These are phyloP conservation scores for Urosaurus nigricauda DNA, from an alignment of 2,797 vertebrate species.

Conservation along the genomic window DNA sequence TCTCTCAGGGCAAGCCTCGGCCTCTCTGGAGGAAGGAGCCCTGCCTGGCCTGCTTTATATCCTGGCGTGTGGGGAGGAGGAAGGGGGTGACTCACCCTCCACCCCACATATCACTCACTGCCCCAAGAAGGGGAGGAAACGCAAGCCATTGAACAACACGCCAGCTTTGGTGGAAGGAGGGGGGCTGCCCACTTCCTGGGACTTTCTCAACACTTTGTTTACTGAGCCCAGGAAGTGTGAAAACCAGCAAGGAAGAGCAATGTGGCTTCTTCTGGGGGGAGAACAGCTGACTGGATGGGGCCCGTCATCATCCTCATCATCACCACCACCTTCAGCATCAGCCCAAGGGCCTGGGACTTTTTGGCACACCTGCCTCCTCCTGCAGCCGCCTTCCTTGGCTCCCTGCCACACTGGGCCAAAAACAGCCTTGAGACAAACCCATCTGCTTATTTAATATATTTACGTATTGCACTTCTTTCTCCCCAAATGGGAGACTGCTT, in stretches of 20 bases:
- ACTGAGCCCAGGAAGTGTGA: slow-evolving; percentile 32
- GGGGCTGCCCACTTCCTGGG: slow-evolving; percentile 15
- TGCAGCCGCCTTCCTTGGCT: not conserved
- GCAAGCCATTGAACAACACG: not conserved
- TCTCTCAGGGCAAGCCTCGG: not conserved
- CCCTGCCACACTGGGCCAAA: not conserved
- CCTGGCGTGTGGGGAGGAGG: too few species aligned
- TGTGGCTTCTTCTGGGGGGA: not conserved
- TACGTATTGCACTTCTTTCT: too few species aligned
- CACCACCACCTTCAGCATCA: too few species aligned
- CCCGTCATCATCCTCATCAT: not conserved
- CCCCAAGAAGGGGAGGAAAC: not conserved
- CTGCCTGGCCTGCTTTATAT: slow-evolving; percentile 60
- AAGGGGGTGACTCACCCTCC: slow-evolving; percentile 37
- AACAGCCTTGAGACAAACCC: too few species aligned
- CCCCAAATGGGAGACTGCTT: too few species aligned
- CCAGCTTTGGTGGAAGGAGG: too few species aligned
- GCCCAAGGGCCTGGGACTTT: not conserved
- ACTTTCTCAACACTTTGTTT: slow-evolving; percentile 36
- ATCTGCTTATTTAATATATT: too few species aligned
- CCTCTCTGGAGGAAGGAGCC: not conserved
- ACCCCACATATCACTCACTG: not conserved
- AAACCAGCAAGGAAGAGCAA: not conserved
- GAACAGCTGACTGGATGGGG: not conserved
- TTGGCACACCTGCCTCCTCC: too few species aligned